Evolutionary conservation across 1,140 invertebrate genomes (phyloP).

Genomic region (Zaprionus camerounensis): DNA sequence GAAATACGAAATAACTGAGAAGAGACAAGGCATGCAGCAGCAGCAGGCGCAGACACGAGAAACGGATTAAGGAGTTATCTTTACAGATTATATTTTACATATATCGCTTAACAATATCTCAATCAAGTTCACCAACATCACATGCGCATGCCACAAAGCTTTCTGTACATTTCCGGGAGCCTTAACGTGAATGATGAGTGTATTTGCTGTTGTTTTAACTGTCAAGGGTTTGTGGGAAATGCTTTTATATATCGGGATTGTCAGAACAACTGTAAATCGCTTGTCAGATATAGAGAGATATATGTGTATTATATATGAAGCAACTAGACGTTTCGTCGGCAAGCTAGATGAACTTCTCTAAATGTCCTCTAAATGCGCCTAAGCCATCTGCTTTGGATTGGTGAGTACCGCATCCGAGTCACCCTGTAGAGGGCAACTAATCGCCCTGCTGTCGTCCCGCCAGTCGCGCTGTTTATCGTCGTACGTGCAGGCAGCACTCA

Average conservation of each 20-base stretch:
- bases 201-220: not conserved
- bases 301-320: not conserved
- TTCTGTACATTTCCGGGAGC: constrained; percentile 1
- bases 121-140: not conserved
- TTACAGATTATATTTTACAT: not conserved
- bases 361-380: constrained; percentile 73
- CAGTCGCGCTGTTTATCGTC: constrained; percentile 46
- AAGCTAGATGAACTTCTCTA: constrained; percentile 37
- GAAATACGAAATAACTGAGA: constrained; percentile 30
- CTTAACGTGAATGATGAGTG: not conserved
- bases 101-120: not conserved
- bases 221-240: not conserved
- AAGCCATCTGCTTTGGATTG: constrained; percentile 52
- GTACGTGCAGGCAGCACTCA: constrained; percentile 22
- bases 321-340: constrained; percentile 3
- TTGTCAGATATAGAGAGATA: constrained; percentile 12
- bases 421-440: not conserved
- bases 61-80: not conserved
- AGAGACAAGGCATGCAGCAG: not conserved
- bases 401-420: constrained; percentile 35
- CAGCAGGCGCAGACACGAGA: constrained; percentile 1
- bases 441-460: not conserved
- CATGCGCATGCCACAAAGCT: constrained; percentile 2
- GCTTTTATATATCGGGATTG: not conserved
- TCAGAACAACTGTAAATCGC: constrained; percentile 22